Conservation (phyloP, 30 jellyfish, hydroid and myxozoan species). For the Rhopilema esculentum region DNA sequence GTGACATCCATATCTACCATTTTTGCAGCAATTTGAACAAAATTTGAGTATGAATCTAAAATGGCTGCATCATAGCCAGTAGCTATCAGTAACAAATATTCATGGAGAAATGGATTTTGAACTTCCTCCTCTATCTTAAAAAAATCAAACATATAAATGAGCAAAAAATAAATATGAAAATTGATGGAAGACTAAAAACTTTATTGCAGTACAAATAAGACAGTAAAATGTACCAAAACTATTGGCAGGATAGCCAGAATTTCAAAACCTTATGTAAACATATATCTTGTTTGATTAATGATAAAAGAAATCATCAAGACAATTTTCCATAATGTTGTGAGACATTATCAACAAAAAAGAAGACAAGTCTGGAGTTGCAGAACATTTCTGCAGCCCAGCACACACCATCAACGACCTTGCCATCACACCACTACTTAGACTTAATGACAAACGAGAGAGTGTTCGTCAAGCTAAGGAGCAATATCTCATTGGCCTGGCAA, state of each 20-base stretch:
- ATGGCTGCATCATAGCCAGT: conserved; percentile 94
- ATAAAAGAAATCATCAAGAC: too few species aligned
- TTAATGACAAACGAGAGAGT: too few species aligned
- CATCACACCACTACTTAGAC: too few species aligned
- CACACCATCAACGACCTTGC: background rate
- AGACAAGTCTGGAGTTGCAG: too few species aligned
- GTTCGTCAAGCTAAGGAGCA: too few species aligned
- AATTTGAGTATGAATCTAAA: conserved; percentile 65
- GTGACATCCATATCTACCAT: conserved; percentile 81
- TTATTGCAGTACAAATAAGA: background rate
- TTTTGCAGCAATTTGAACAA: conserved; percentile 87
- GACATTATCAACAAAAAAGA: too few species aligned
- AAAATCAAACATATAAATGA: background rate
- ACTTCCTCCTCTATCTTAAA: conserved; percentile 80
- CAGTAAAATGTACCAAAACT: too few species aligned
- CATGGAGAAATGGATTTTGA: conserved; percentile 59
- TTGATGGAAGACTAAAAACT: background rate
- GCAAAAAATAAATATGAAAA: background rate
- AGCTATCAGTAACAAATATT: conserved; percentile 64
- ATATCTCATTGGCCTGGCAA: too few species aligned
- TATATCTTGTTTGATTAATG: too few species aligned
- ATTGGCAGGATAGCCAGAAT: background rate
- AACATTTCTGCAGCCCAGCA: background rate
- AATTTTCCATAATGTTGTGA: too few species aligned
- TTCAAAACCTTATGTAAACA: too few species aligned